Conservation (phyloP, 2,113 vertebrate species). For the Nerophis lumbriciformis region DNA sequence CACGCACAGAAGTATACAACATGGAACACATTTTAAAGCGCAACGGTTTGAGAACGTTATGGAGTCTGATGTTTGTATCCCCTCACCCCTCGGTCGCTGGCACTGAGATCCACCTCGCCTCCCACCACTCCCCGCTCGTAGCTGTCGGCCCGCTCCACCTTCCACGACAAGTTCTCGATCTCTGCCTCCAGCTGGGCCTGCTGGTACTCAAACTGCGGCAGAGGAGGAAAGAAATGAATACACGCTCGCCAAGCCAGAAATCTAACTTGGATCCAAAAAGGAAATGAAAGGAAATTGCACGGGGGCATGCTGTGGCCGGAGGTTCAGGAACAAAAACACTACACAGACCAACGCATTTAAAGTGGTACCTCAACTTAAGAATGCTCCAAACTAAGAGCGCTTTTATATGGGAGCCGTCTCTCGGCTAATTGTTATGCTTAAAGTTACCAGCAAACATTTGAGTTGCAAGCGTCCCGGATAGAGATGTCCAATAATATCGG, state of each 20-base stretch:
- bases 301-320: no score
- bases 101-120: conserved; percentile 71
- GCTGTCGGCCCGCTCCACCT: conserved; percentile 95
- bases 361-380: no score
- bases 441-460: no score
- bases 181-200: conserved; percentile 98
- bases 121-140: conserved; percentile 90
- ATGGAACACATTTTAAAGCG: neutral
- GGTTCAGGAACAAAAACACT: no score
- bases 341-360: no score
- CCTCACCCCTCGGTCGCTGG: conserved; percentile 76
- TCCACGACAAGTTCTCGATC: conserved; percentile 98
- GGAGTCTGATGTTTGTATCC: neutral
- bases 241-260: neutral
- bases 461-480: no score
- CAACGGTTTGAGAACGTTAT: neutral
- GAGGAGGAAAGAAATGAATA: conserved; percentile 2
- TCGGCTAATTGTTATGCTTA: no score
- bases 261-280: neutral
- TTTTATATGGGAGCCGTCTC: no score
- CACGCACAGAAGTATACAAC: neutral
- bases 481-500: no score
- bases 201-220: conserved; percentile 93
- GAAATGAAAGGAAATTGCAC: no score
- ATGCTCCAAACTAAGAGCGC: no score